These are phyloP conservation scores for Dromococcyx pavoninus DNA, from an alignment of 2,797 vertebrate genomes.

Conservation along the genomic window DNA sequence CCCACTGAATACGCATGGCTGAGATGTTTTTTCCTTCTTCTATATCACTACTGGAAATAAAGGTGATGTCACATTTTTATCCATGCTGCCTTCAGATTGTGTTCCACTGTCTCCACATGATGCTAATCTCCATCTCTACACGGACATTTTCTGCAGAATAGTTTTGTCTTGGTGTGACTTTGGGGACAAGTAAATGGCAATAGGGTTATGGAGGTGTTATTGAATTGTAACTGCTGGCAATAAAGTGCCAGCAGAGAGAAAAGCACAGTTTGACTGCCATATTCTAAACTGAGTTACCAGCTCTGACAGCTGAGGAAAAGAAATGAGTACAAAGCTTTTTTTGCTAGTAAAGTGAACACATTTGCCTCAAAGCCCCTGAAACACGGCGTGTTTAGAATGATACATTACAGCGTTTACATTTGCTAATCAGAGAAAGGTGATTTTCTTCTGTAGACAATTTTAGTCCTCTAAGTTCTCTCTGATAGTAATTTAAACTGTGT, in stretches of 20 bases:
- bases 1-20: not conserved
- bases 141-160: not conserved
- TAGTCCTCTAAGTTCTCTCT: not conserved
- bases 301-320: conserved; percentile 14
- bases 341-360: conserved; percentile 19
- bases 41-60: not conserved
- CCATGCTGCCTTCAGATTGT: not conserved
- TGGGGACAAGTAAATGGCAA: not conserved
- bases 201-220: conserved; percentile 24
- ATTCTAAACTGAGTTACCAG: conserved; percentile 40
- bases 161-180: not conserved
- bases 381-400: not conserved
- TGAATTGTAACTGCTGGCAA: conserved; percentile 46
- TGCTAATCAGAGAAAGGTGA: not conserved
- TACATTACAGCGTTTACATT: not conserved
- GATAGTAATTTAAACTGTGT: not conserved
- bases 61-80: not conserved
- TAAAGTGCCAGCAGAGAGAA: conserved; percentile 30
- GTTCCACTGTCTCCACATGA: not conserved
- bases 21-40: not conserved
- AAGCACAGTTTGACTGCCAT: not conserved
- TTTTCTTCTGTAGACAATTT: not conserved
- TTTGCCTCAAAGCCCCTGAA: conserved; percentile 21
- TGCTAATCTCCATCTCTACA: not conserved
- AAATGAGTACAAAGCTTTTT: not conserved